Percentiles rank a stretch among this genome's conserved stretches.
Conservation (phyloP, 2,888 invertebrate species). For the Halictus ligatus region DNA sequence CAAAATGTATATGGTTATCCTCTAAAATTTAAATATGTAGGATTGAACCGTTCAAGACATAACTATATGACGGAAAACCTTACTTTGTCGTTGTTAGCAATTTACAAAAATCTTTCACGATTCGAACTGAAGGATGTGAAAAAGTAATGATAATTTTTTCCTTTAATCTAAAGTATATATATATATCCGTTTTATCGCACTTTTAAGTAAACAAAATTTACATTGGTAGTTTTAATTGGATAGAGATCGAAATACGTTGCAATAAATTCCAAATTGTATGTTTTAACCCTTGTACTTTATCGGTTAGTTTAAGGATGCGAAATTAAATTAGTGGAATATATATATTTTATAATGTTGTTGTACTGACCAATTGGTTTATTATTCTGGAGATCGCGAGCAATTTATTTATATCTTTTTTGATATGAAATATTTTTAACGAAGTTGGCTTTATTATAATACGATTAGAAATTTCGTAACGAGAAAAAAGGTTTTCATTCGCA, state of each 20-base stretch:
- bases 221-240: constrained; percentile 25
- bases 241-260: constrained; percentile 28
- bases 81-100: constrained; percentile 74
- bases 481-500: constrained; percentile 21
- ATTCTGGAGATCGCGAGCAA: neutral
- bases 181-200: neutral
- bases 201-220: constrained; percentile 22
- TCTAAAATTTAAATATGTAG: constrained; percentile 58
- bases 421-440: constrained; percentile 22
- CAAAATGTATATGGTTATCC: constrained; percentile 61
- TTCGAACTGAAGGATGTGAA: constrained; percentile 72
- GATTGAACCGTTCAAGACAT: constrained; percentile 69
- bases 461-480: neutral
- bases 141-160: constrained; percentile 37
- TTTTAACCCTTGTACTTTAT: constrained; percentile 21
- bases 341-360: constrained; percentile 15
- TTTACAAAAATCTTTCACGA: constrained; percentile 70
- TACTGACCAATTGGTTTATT: constrained; percentile 13
- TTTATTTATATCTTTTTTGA: constrained; percentile 30
- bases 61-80: constrained; percentile 73
- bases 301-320: constrained; percentile 20
- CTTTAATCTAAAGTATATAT: neutral
- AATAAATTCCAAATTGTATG: constrained; percentile 49
- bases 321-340: neutral
- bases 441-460: constrained; percentile 22